Percentiles rank a stretch among this genome's conserved stretches.
Conservation (phyloP, 1,140 invertebrate genomes). For the Philopotamus ludificatus region DNA sequence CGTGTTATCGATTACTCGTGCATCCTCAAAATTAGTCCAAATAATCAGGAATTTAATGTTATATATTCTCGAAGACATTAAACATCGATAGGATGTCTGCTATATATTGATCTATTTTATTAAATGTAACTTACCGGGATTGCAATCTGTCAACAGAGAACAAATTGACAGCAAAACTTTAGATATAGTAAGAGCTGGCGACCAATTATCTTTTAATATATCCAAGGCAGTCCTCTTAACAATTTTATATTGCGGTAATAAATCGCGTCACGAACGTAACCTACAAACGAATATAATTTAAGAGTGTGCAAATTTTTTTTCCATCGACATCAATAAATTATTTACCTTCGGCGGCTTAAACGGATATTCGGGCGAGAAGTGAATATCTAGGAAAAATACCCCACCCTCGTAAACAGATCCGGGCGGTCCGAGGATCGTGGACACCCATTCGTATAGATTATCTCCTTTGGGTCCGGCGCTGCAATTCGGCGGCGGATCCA, state of each 20-base stretch:
- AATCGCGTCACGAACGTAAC: constrained; percentile 95
- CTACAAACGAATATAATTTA: constrained; percentile 52
- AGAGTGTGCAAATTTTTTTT: too few species aligned
- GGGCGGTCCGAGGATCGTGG: constrained; percentile 92
- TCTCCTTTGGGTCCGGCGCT: constrained; percentile 96
- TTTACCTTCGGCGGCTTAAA: constrained; percentile 93
- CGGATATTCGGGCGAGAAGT: constrained; percentile 95
- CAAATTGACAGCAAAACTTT: constrained; percentile 94
- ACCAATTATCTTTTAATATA: constrained; percentile 96
- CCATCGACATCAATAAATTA: constrained; percentile 12
- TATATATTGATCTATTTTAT: too few species aligned
- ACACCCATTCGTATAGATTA: constrained; percentile 97
- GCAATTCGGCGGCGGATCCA: constrained; percentile 96
- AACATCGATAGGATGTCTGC: too few species aligned
- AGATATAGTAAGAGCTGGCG: constrained; percentile 90
- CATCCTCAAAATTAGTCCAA: too few species aligned
- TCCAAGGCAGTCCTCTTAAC: constrained; percentile 93
- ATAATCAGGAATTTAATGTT: too few species aligned
- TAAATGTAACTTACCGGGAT: constrained; percentile 72
- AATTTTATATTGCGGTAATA: constrained; percentile 98
- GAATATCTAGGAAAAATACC: constrained; percentile 93
- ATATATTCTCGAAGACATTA: too few species aligned
- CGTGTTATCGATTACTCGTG: constrained; percentile 2
- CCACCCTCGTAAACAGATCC: constrained; percentile 93
- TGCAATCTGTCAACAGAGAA: constrained; percentile 92